These are phyloP conservation scores for Rhinichthys klamathensis DNA, from an alignment of 2,113 vertebrate genomes.

Conservation along the genomic window DNA sequence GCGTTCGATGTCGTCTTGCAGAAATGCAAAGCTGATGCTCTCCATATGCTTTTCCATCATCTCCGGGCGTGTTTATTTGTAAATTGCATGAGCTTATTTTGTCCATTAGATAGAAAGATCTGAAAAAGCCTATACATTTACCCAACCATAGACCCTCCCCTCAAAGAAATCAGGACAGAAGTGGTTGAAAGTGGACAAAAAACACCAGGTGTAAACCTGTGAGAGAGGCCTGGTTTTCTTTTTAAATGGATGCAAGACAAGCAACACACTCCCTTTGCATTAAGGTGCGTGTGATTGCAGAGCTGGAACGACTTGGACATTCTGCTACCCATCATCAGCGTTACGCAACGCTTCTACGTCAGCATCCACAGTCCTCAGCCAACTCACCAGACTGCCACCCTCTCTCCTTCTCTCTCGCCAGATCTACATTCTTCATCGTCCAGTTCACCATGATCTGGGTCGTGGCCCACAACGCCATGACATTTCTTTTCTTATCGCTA, in stretches of 20 bases:
- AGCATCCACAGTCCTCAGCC: conserved; percentile 39
- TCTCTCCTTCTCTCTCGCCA: background rate
- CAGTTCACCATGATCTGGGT: background rate
- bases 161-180: too few species aligned
- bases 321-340: conserved; percentile 45
- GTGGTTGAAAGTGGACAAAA: too few species aligned
- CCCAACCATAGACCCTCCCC: too few species aligned
- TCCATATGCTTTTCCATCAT: too few species aligned
- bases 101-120: too few species aligned
- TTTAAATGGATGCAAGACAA: background rate
- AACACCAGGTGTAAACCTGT: too few species aligned
- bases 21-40: too few species aligned
- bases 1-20: too few species aligned
- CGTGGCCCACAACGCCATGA: background rate
- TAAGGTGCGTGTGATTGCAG: conserved; percentile 13
- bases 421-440: conserved; percentile 2
- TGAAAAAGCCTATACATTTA: too few species aligned
- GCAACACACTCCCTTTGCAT: background rate
- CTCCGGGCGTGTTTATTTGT: too few species aligned
- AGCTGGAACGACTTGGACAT: conserved; percentile 44
- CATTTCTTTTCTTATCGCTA: background rate
- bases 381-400: background rate
- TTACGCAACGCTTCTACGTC: conserved; percentile 70
- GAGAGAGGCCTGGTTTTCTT: background rate
- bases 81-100: too few species aligned